A percentile compares a stretch with the other conserved stretches of the same genome.
Conservation (phyloP, 1,140 invertebrate species). For the Pygmarrhopalites habei region DNA sequence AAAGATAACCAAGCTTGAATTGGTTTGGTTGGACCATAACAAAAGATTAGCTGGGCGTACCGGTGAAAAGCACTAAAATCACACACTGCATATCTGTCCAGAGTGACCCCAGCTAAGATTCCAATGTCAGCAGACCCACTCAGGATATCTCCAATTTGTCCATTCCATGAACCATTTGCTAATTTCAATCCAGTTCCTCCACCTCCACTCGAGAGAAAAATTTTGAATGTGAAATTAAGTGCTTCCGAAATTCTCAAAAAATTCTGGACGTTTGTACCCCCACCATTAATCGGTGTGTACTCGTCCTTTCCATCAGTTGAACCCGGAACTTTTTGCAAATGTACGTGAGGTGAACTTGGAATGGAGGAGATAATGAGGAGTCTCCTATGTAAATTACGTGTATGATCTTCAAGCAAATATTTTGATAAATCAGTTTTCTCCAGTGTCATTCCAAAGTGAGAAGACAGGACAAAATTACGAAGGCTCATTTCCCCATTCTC, state of each 20-base stretch:
- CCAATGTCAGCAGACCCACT: constrained; percentile 12
- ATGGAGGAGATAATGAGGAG: too few relatives aligned
- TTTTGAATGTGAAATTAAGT: constrained; percentile 13
- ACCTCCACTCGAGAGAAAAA: background rate
- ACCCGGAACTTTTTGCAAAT: too few relatives aligned
- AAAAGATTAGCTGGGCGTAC: constrained; percentile 6
- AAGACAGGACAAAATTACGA: too few relatives aligned
- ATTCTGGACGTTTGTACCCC: background rate
- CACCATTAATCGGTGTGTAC: background rate
- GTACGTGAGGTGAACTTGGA: too few relatives aligned
- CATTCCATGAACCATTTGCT: constrained; percentile 15
- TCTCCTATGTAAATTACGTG: too few relatives aligned
- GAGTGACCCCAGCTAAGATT: background rate
- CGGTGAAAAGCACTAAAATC: constrained; percentile 7
- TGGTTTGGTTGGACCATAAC: background rate
- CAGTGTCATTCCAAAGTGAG: too few relatives aligned
- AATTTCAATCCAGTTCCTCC: constrained; percentile 17
- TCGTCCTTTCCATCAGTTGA: background rate
- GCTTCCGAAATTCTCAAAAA: background rate
- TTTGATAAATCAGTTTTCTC: too few relatives aligned
- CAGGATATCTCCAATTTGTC: constrained; percentile 16
- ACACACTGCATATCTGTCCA: background rate
- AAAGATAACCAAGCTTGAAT: constrained; percentile 12
- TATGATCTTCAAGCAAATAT: too few relatives aligned
- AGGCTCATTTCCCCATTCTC: too few relatives aligned